phyloP scores from a whole-genome alignment of 2,113 vertebrate species.

The Origma solitaria region DNA sequence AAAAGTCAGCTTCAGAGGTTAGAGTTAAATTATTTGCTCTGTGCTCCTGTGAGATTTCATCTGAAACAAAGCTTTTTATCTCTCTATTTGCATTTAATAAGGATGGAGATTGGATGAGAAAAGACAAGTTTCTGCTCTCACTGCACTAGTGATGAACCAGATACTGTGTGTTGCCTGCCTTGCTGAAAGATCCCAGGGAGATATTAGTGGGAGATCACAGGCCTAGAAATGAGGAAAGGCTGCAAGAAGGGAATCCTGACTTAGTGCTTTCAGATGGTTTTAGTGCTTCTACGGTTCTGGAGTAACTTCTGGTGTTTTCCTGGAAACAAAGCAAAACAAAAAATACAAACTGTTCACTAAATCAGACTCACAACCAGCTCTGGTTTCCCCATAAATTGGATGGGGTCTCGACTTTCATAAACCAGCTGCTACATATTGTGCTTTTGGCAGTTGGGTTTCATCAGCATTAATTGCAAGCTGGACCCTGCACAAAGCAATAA shows the following conservation, averaged over 20 bases:
- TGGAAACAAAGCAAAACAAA: conserved; percentile 44
- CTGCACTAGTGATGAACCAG: neutral
- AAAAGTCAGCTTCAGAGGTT: neutral
- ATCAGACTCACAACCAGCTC: conserved; percentile 33
- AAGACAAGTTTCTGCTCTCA: neutral
- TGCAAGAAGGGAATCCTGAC: conserved; percentile 5
- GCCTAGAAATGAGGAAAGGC: conserved; percentile 23
- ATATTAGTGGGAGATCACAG: conserved; percentile 27
- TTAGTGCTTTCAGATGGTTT: conserved; percentile 48
- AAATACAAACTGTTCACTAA: conserved; percentile 20
- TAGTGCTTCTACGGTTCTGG: neutral
- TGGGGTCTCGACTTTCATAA: conserved; percentile 41
- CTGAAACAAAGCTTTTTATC: conserved; percentile 21
- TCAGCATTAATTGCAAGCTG: conserved; percentile 52
- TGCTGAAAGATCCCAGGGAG: conserved; percentile 48
- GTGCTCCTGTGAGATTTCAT: neutral
- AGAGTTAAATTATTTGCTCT: neutral
- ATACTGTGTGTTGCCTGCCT: neutral
- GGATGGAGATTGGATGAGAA: neutral
- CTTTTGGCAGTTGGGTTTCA: conserved; percentile 56
- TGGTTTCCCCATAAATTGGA: conserved; percentile 45
- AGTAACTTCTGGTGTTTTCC: conserved; percentile 56
- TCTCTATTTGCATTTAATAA: neutral
- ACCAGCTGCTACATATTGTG: conserved; percentile 46
- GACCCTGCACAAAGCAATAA: conserved; percentile 40